Base-by-base conservation (phyloP, 2,888 invertebrate genomes). In the Volucella inanis region DNA sequence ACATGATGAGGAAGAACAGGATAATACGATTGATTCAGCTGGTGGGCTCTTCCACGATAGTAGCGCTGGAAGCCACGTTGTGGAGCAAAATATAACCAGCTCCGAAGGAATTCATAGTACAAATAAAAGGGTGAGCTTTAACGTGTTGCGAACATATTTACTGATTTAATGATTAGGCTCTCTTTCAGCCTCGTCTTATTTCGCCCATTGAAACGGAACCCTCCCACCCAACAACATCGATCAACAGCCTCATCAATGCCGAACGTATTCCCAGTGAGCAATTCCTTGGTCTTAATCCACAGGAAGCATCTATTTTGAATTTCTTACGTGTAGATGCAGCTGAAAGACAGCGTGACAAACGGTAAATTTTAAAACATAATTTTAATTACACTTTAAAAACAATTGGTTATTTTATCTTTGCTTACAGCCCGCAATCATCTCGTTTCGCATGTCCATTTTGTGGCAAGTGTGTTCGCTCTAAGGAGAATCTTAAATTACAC, bases 401-500 rank as follows among this genome's bases (percentile, higher is more conserved):
- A 8, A 59, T 2, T 39, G 31, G 31, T 45, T 22, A 41, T 67
- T 43, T 54, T 39, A 10, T 18, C 10, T 38, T 15, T 43, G 31
- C n/a, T 43, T 6, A 15, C 87, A 91, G 91, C 45, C 91, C 91
- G 8, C 90, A 90, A 55, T 90, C 91, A n/a, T 91, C 92, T 41
- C 94, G 96, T 77, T 97, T 97, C 91, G 96, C 97, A 41, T 97
- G 97, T 89, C 97, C 97, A 0, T 97, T 97, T 90, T 97, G 97
- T 91, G 96, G 97, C 62, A 97, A 97, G 91, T 97, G 97, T 91
- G 97, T 97, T 49, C 94, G 97, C 74, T 97, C 97, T 59, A 97
- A 97, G 92, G 97, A 97, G 93, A 97, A 97, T 91, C 93, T 97
- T 68, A 97, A 97, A 92, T 93, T 97, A 87, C 97, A 97, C 92